phyloP scores from a whole-genome alignment of 2,888 invertebrate species.

The Limnephilus rhombicus region DNA sequence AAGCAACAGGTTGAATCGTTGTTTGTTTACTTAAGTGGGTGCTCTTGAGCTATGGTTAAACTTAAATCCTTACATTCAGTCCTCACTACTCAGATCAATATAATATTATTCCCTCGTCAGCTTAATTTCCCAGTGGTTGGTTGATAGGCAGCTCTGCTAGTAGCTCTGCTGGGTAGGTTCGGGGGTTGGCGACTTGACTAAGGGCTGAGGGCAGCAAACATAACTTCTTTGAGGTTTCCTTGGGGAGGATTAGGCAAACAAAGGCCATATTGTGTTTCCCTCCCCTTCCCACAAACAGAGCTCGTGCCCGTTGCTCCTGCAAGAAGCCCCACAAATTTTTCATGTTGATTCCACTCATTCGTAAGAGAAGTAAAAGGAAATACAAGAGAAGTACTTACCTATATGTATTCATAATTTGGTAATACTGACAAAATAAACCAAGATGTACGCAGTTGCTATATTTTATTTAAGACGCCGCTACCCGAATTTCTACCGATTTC shows the following conservation, averaged over 20 bases:
- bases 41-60: background rate
- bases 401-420: background rate
- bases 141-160: too few species aligned
- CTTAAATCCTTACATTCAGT: background rate
- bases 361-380: background rate
- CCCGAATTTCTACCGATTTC: too few species aligned
- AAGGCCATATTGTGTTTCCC: constrained; percentile 24
- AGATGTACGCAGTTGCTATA: too few species aligned
- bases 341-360: background rate
- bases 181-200: background rate
- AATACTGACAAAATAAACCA: too few species aligned
- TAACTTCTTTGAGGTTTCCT: constrained; percentile 42
- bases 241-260: constrained; percentile 41
- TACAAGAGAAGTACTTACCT: background rate
- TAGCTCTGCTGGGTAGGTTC: background rate
- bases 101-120: background rate
- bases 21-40: background rate
- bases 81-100: background rate
- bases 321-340: background rate
- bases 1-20: background rate
- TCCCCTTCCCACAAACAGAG: background rate
- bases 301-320: background rate
- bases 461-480: too few species aligned
- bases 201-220: background rate
- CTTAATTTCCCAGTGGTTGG: constrained; percentile 22